Evolutionary conservation across 2,797 vertebrate genomes (phyloP).

Genomic region (Lacerta bilineata): DNA sequence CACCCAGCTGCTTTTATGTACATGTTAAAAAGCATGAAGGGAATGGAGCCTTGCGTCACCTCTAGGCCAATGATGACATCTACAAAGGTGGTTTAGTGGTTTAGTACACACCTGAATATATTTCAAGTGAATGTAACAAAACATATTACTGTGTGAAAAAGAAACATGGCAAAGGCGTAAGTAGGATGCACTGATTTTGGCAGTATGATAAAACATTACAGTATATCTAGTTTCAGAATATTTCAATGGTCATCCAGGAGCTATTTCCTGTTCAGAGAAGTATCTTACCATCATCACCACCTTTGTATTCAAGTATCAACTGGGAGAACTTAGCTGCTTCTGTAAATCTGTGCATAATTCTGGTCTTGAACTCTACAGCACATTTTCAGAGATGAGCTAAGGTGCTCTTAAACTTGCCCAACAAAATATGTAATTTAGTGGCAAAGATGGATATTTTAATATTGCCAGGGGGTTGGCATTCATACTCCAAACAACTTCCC

Average conservation of each 20-base stretch:
- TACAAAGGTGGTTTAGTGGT: slow-evolving; percentile 39
- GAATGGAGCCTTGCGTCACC: neutral
- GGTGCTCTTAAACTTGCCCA: neutral
- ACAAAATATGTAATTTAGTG: neutral
- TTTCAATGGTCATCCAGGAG: neutral
- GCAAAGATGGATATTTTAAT: neutral
- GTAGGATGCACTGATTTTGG: neutral
- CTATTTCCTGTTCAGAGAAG: neutral
- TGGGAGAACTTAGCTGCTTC: too few relatives aligned
- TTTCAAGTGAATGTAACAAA: neutral
- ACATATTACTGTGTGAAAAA: neutral
- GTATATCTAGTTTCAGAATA: neutral
- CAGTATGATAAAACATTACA: neutral
- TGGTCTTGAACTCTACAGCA: neutral
- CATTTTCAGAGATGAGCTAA: neutral
- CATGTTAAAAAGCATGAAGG: neutral
- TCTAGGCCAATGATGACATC: slow-evolving; percentile 50
- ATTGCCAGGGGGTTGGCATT: neutral
- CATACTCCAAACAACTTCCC: neutral
- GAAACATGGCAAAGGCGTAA: neutral
- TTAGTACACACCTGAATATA: neutral
- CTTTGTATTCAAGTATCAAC: neutral
- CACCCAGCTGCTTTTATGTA: neutral
- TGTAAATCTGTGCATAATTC: neutral
- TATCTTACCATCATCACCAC: neutral